These are phyloP conservation scores for Myotis yumanensis DNA, from an alignment of 2,113 vertebrate species.

Conservation along the genomic window DNA sequence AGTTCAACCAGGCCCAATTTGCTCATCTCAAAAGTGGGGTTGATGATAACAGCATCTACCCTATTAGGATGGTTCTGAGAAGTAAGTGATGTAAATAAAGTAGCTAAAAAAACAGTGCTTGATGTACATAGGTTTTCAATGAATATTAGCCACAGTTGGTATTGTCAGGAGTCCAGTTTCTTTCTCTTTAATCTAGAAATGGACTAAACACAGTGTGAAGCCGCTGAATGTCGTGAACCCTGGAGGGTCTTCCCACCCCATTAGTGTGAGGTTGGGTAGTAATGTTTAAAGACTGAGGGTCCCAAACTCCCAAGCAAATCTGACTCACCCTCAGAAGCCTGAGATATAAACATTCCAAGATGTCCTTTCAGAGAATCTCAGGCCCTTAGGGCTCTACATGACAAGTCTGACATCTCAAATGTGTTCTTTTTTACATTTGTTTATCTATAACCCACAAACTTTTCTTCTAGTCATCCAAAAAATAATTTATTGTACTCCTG, in stretches of 20 bases:
- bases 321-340: neutral
- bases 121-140: neutral
- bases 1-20: neutral
- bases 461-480: slow-evolving; percentile 24
- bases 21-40: neutral
- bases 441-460: slow-evolving; percentile 16
- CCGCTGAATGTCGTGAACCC: no score
- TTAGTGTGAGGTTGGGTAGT: neutral
- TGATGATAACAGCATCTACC: neutral
- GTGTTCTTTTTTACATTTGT: neutral
- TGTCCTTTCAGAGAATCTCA: neutral
- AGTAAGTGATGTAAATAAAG: neutral
- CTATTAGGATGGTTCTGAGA: neutral
- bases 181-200: neutral
- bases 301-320: neutral
- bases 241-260: neutral
- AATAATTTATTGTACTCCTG: neutral
- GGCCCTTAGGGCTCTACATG: neutral
- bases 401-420: neutral
- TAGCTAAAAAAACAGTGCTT: neutral
- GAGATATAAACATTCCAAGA: neutral
- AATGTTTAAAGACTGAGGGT: neutral
- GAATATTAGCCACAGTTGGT: neutral
- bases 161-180: neutral
- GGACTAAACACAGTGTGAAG: neutral